Evolutionary conservation across 2,797 vertebrate genomes (phyloP).

Genomic region (Craterocephalus amniculus): DNA sequence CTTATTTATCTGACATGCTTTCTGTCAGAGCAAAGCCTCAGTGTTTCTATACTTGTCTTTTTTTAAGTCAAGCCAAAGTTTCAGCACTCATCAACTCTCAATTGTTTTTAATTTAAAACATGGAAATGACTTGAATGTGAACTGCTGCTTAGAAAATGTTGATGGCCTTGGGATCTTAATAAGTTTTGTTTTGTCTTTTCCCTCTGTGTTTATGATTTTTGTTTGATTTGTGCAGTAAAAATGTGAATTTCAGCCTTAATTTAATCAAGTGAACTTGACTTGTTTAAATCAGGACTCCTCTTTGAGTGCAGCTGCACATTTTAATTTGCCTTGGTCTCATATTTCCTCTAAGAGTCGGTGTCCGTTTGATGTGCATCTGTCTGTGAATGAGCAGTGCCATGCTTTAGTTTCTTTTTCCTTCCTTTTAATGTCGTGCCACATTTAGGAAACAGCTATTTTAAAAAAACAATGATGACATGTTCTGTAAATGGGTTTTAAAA

Average conservation of each 20-base stretch:
- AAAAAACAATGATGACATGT: not conserved
- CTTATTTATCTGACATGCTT: not conserved
- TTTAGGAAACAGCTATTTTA: no score
- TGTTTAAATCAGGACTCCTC: not conserved
- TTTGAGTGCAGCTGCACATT: no score
- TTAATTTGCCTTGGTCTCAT: no score
- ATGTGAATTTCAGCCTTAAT: constrained; percentile 48
- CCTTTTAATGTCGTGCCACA: no score
- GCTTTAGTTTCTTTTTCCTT: no score
- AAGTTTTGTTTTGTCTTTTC: constrained; percentile 34
- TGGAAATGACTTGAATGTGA: constrained; percentile 56
- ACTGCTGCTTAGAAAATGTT: constrained; percentile 44
- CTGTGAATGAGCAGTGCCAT: no score
- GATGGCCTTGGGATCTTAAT: constrained; percentile 44
- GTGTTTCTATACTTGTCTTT: constrained; percentile 16
- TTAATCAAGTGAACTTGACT: not conserved
- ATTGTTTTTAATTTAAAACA: constrained; percentile 47
- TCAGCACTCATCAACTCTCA: constrained; percentile 18
- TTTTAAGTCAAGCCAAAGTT: constrained; percentile 24
- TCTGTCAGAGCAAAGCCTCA: not conserved
- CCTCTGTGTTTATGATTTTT: constrained; percentile 4
- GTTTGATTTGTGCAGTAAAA: constrained; percentile 27
- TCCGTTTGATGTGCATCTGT: no score
- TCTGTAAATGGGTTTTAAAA: not conserved
- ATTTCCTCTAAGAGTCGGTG: no score